These are phyloP conservation scores for Muscicapa striata DNA, from an alignment of 2,797 vertebrate species.

Conservation along the genomic window DNA sequence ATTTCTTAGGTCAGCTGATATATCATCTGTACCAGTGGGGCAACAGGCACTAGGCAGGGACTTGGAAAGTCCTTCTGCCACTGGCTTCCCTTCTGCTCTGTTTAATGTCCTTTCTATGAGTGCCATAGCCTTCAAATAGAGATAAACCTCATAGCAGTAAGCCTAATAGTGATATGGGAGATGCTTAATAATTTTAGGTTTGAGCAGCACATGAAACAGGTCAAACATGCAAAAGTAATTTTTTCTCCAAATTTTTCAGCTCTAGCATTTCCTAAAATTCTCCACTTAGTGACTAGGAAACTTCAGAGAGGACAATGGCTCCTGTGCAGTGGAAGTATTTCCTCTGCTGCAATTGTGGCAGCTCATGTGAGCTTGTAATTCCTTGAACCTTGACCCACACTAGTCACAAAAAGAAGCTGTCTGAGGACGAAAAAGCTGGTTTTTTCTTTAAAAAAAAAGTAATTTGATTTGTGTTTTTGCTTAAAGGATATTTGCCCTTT, in stretches of 20 bases:
- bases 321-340: neutral
- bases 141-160: neutral
- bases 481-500: slow-evolving; percentile 54
- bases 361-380: neutral
- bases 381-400: neutral
- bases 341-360: neutral
- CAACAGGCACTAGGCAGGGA: neutral
- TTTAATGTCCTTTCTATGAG: neutral
- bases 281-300: neutral
- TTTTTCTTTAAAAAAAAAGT: neutral
- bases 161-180: neutral
- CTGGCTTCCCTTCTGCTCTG: neutral
- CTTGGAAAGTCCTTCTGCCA: neutral
- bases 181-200: neutral
- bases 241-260: neutral
- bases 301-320: neutral
- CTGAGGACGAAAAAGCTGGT: neutral
- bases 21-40: neutral
- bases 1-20: neutral
- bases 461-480: neutral
- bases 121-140: neutral
- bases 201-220: neutral
- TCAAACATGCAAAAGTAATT: neutral
- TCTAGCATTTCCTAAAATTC: neutral
- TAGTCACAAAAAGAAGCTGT: neutral